phyloP scores from a whole-genome alignment of 2,113 vertebrate genomes.

The Lonchura striata region DNA sequence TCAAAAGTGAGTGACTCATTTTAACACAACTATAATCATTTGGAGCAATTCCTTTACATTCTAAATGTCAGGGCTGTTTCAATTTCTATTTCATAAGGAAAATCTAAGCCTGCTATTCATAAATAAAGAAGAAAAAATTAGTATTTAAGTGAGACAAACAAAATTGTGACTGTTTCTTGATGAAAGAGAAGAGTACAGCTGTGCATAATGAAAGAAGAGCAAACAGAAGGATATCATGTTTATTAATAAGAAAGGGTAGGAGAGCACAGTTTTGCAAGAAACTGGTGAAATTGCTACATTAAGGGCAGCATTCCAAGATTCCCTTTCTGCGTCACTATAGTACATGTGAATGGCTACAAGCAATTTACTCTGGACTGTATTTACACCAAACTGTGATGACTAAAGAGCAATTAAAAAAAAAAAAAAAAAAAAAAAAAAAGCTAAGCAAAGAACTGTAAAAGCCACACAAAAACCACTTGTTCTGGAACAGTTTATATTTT shows the following conservation, averaged over 20 bases:
- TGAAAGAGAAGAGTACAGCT: slow-evolving; percentile 25
- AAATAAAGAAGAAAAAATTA: not conserved
- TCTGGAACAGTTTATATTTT: not conserved
- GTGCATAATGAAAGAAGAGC: slow-evolving; percentile 21
- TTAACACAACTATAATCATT: not conserved
- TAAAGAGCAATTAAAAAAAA: not conserved
- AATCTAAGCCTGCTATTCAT: not conserved
- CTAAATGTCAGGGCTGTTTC: slow-evolving; percentile 30
- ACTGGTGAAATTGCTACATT: not conserved
- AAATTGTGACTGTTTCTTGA: not conserved
- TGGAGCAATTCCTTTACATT: slow-evolving; percentile 22
- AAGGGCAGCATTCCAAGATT: not conserved
- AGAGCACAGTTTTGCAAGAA: not conserved
- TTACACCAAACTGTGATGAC: not conserved
- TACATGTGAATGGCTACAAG: not conserved
- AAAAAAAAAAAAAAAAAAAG: no score
- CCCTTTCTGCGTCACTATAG: not conserved
- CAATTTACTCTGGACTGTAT: not conserved
- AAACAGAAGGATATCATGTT: slow-evolving; percentile 12
- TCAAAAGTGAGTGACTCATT: slow-evolving; percentile 46
- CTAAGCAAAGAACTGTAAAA: not conserved
- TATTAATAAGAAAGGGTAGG: slow-evolving; percentile 22
- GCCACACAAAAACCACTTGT: not conserved
- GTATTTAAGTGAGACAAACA: not conserved
- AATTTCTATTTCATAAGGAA: slow-evolving; percentile 41